These are phyloP conservation scores for Hirtodrosophila cameraria DNA, from an alignment of 2,888 invertebrate genomes.

Conservation along the genomic window DNA sequence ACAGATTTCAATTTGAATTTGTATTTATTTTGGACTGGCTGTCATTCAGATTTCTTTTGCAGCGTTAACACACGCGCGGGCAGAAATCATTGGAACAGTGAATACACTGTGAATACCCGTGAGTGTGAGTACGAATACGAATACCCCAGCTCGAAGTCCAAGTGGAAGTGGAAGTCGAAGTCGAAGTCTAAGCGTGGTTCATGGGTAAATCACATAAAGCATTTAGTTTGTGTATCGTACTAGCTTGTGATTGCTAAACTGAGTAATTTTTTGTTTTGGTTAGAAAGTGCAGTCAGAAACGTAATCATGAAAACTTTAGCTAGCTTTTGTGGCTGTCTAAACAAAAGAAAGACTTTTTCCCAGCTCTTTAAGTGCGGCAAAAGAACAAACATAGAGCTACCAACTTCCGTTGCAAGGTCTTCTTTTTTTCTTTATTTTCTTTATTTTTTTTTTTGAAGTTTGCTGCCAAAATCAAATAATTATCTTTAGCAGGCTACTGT, in stretches of 20 bases:
- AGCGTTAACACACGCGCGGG: slow-evolving; percentile 57
- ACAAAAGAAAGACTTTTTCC: slow-evolving; percentile 44
- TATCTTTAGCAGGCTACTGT: slow-evolving; percentile 40
- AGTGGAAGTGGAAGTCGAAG: no score
- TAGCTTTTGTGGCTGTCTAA: neutral
- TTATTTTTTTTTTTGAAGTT: neutral
- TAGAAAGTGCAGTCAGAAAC: slow-evolving; percentile 36
- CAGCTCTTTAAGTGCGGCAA: slow-evolving; percentile 30
- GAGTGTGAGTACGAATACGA: slow-evolving; percentile 13
- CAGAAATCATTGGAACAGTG: slow-evolving; percentile 55
- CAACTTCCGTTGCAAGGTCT: slow-evolving; percentile 41
- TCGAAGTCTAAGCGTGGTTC: slow-evolving; percentile 16
- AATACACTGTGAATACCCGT: slow-evolving; percentile 15
- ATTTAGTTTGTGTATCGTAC: slow-evolving; percentile 8
- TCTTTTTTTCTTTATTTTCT: no score
- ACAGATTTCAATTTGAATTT: slow-evolving; percentile 62
- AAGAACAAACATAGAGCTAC: slow-evolving; percentile 46
- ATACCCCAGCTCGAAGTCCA: no score
- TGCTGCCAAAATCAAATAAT: slow-evolving; percentile 47
- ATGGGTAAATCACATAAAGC: slow-evolving; percentile 38
- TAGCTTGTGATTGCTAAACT: slow-evolving; percentile 15
- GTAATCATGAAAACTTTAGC: neutral
- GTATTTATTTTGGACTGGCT: slow-evolving; percentile 52
- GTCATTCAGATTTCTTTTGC: slow-evolving; percentile 72
- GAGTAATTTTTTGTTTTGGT: slow-evolving; percentile 28